Evolutionary conservation across 2,888 invertebrate genomes (phyloP), one percentile per base, ranked within the genome.

Genomic region (Koerneria pararmatus): DNA sequence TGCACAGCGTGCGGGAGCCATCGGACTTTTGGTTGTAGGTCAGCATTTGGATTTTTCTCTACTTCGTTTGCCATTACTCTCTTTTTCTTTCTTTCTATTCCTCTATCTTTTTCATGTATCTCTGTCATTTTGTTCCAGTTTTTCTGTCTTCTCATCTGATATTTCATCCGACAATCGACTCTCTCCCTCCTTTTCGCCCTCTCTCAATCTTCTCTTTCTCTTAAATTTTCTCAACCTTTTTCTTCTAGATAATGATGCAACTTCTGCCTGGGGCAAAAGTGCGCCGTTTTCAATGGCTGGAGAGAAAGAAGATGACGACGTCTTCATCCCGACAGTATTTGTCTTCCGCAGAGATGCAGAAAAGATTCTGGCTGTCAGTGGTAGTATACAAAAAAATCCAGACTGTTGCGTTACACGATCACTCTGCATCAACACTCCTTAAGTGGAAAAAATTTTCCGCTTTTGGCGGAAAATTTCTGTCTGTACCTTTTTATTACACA

Each of bases 221-320:
- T n/a, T n/a, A n/a, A n/a, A n/a, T n/a, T n/a, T n/a, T n/a, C n/a
- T n/a, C n/a, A n/a, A n/a, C n/a, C n/a, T n/a, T n/a, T n/a, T n/a
- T n/a, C n/a, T n/a, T n/a, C n/a, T n/a, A 84, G 86, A 86, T 85
- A 92, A 93, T 84, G 88, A 89, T 15, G 87, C 88, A 3, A 90
- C 88, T 34, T 90, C 91, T 41, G 90, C 90, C 64, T 88, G 90
- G 53, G 88, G 89, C 35, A 89, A 87, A 61, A 89, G 91, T 1
- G 90, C 91, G 0, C 88, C 93, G 86, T 97, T 97, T 86, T 93
- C 93, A 3, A 95, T 97, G 95, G 93, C 93, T 0, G 93, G 93
- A 1, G 95, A 95, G 85, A 93, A 91, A 84, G 88, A 88, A 68
- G 93, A 64, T 46, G 76, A 77, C 54, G 78, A 79, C 56, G 69